Conservation (phyloP, 2,888 invertebrate species). For the Drosophila bunnanda region DNA sequence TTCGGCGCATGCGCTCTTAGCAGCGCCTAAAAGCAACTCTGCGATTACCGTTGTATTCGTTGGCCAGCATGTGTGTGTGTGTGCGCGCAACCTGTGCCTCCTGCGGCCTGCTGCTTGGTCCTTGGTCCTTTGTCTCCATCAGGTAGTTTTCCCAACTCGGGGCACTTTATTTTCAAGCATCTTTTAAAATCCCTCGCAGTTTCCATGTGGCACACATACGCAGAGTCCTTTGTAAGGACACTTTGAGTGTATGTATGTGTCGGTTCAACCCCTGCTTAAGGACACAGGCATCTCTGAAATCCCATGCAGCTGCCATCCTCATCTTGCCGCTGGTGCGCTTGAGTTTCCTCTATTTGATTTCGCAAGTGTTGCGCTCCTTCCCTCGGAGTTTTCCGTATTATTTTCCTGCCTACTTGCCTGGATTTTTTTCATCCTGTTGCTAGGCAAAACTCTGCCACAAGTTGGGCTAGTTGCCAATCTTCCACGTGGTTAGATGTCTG, state of each 20-base stretch:
- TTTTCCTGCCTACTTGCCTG: conserved; percentile 30
- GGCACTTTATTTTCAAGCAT: conserved; percentile 60
- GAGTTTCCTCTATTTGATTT: conserved; percentile 70
- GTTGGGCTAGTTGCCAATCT: conserved; percentile 33
- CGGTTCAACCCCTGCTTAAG: conserved; percentile 61
- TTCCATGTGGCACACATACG: conserved; percentile 72
- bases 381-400: conserved; percentile 35
- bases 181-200: conserved; percentile 65
- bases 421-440: conserved; percentile 62
- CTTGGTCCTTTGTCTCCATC: conserved; percentile 59
- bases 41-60: conserved; percentile 39
- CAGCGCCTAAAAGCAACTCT: conserved; percentile 67
- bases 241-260: conserved; percentile 13
- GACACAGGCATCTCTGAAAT: conserved; percentile 50
- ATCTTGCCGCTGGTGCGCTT: conserved; percentile 17
- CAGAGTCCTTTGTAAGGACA: conserved; percentile 29
- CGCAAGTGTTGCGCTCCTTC: conserved; percentile 67
- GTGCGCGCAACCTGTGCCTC: conserved; percentile 60
- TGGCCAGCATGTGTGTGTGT: conserved; percentile 7
- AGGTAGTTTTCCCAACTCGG: conserved; percentile 72
- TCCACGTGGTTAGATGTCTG: conserved; percentile 11
- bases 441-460: conserved; percentile 51
- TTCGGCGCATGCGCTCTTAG: conserved; percentile 73
- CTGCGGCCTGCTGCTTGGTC: conserved; percentile 30
- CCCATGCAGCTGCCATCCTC: conserved; percentile 60